Base-by-base conservation (phyloP, 1,140 invertebrate genomes). In the Dryas iulia region DNA sequence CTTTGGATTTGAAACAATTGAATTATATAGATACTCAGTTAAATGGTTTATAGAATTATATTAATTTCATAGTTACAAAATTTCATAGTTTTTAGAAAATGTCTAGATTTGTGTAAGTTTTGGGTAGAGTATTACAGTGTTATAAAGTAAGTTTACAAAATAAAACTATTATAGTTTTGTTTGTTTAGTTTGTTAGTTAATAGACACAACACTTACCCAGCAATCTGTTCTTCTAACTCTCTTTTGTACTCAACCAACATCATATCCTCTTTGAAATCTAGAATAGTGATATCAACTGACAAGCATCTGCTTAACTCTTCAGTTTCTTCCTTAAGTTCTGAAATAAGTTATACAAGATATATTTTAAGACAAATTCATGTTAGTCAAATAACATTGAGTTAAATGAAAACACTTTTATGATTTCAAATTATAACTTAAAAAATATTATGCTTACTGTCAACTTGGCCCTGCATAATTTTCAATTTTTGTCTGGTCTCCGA, bases 241-340 rank as follows among this genome's bases (percentile, higher is more conserved):
- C 76, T 81, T 63, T 90, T 89, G 30, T 91, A 90, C 5, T 88
- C 85, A 26, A 77, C 73, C 26, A 91, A 61, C 78, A 87, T 81
- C 79, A 87, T 82, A 5, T 89, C 84, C 23, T 89, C 82, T 31
- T 83, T 87, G 35, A 83, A 89, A 3, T 89, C 86, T 26, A 84
- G 35, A 33, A 89, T 82, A 28, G 81, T 82, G 23, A 91, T 91
- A 53, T 89, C 83, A 10, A 91, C 81, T 47, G 87, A 88, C 4
- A 91, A 72, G 64, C 76, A 86, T 66, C 79, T 76, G 66, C 89
- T 89, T 5, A 91, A 72, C 61, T 91, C 82, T 63, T 89, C 82
- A 18, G 86, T 86, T 73, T 91, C 89, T 61, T 86, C 81, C 71
- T 89, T 90, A 23, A 90, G 59, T 69, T 87, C 88, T 90, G 31